phyloP scores from a whole-genome alignment of 2,888 invertebrate species.

The Hyles lineata region DNA sequence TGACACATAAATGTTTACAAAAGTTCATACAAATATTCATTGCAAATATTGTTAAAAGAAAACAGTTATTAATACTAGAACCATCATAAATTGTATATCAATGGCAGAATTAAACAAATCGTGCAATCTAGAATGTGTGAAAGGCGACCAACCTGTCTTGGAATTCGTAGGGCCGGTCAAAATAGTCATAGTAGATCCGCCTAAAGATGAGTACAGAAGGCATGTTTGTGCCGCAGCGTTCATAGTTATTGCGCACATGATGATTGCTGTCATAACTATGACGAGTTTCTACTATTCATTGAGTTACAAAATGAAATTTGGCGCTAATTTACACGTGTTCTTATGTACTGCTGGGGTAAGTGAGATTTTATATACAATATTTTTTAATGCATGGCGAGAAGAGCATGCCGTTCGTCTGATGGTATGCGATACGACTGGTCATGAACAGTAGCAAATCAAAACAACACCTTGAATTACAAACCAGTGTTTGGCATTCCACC shows the following conservation, averaged over 20 bases:
- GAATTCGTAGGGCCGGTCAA: slow-evolving; percentile 69
- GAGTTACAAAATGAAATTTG: slow-evolving; percentile 42
- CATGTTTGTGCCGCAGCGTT: slow-evolving; percentile 50
- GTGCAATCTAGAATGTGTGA: slow-evolving; percentile 59
- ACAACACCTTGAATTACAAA: too few relatives aligned
- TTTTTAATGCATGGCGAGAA: not conserved
- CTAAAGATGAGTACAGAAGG: slow-evolving; percentile 44
- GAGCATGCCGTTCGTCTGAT: too few relatives aligned
- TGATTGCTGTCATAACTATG: slow-evolving; percentile 53
- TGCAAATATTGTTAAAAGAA: not conserved
- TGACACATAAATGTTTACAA: too few relatives aligned
- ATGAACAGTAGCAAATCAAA: too few relatives aligned
- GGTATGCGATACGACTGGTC: too few relatives aligned
- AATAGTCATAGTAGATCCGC: slow-evolving; percentile 62
- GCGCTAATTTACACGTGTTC: slow-evolving; percentile 53
- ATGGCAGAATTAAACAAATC: slow-evolving; percentile 34
- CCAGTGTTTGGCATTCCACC: too few relatives aligned
- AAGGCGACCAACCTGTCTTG: slow-evolving; percentile 34
- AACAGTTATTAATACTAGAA: not conserved
- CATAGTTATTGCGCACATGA: slow-evolving; percentile 52
- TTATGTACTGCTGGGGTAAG: slow-evolving; percentile 65
- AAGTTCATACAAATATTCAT: too few relatives aligned
- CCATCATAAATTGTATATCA: not conserved
- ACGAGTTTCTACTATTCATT: slow-evolving; percentile 42
- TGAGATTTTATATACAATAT: slow-evolving; percentile 25